Conservation (phyloP, 2,797 vertebrate species). For the Tapera naevia region DNA sequence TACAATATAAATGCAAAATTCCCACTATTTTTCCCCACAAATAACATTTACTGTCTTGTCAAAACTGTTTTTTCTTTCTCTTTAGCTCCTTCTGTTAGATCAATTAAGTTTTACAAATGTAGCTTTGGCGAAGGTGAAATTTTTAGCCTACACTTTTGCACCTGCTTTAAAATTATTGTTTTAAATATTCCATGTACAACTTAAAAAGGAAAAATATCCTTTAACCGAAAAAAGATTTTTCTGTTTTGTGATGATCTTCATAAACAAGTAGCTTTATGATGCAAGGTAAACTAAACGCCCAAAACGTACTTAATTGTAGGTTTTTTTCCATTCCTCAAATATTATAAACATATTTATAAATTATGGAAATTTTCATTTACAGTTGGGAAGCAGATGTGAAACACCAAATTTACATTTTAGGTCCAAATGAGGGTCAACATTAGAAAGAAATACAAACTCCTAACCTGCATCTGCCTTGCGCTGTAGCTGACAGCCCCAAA, state of each 20-base stretch:
- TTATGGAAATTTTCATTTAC: not conserved
- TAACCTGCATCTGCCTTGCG: not conserved
- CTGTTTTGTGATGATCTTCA: not conserved
- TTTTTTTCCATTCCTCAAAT: not conserved
- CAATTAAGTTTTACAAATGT: not conserved
- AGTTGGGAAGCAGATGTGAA: not conserved
- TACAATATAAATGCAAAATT: not conserved
- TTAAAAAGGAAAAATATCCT: not conserved
- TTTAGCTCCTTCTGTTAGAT: not conserved
- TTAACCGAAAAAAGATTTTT: not conserved
- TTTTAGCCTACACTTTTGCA: not conserved
- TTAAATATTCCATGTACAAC: not conserved
- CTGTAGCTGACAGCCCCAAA: not conserved
- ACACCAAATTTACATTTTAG: not conserved
- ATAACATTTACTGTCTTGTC: not conserved
- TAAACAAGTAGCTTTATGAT: not conserved
- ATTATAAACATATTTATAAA: not conserved
- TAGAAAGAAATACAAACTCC: not conserved
- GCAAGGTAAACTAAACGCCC: not conserved
- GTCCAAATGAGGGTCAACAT: not conserved
- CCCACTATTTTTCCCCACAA: not conserved
- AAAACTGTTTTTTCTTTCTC: not conserved
- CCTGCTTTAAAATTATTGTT: not conserved
- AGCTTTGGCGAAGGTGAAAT: not conserved
- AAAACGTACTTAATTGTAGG: not conserved